Conservation (phyloP, 2,113 vertebrate genomes). For the Peucedramus taeniatus region DNA sequence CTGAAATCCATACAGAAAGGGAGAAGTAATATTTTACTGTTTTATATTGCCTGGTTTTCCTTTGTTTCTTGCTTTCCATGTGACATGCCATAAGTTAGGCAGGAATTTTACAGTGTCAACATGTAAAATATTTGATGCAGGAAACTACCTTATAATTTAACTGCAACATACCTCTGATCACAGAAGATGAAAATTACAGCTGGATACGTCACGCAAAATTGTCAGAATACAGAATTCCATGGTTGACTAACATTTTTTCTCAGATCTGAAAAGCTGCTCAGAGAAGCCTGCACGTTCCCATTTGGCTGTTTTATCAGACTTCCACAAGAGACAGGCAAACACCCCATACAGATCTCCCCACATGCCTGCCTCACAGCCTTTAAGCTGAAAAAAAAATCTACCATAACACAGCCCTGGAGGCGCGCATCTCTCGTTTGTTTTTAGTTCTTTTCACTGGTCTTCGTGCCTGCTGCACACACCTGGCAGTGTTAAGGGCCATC, state of each 20-base stretch:
- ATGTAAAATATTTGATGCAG: not conserved
- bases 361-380: not conserved
- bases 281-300: not conserved
- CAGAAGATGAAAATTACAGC: not conserved
- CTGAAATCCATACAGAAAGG: not conserved
- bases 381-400: not conserved
- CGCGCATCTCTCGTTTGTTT: not conserved
- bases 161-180: not conserved
- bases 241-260: not conserved
- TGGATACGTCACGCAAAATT: not conserved
- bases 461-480: not conserved
- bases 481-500: not conserved
- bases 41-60: not conserved
- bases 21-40: not conserved
- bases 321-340: not conserved
- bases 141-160: not conserved
- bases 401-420: not conserved
- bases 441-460: not conserved
- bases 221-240: not conserved
- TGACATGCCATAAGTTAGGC: not conserved
- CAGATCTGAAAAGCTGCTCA: not conserved
- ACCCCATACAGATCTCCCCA: rapidly evolving
- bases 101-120: not conserved
- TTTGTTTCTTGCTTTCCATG: not conserved
- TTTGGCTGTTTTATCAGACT: not conserved